Evolutionary conservation across 37 sponge, comb jelly and placozoan species (phyloP).

Genomic region (Hexactinellida sp.): DNA sequence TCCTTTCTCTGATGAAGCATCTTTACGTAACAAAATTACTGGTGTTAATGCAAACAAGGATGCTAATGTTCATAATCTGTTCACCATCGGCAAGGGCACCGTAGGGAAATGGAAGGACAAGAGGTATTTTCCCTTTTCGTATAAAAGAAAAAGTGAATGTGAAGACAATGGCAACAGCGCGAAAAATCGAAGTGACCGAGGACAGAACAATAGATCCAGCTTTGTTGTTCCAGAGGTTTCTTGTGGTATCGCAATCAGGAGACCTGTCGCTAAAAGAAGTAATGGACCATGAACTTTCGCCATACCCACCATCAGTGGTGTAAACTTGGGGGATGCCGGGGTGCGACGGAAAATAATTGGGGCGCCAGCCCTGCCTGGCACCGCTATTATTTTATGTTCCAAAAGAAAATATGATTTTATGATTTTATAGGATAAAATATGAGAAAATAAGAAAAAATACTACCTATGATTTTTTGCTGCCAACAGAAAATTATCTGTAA

Average conservation of each 20-base stretch:
- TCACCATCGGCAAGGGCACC: not conserved
- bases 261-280: constrained; percentile 18
- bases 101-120: not conserved
- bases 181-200: not conserved
- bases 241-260: constrained; percentile 17
- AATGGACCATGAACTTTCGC: constrained; percentile 2
- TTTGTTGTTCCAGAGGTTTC: constrained; percentile 29
- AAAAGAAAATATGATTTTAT: too few species aligned
- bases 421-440: too few species aligned
- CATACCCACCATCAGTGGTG: constrained; percentile 28
- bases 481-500: too few species aligned
- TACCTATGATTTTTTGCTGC: too few species aligned
- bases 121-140: not conserved
- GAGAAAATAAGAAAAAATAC: too few species aligned
- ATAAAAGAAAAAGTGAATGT: constrained; percentile 7
- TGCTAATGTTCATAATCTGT: not conserved
- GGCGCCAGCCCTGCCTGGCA: too few species aligned
- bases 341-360: too few species aligned
- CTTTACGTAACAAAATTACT: too few species aligned
- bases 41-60: too few species aligned
- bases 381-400: too few species aligned
- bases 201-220: constrained; percentile 22
- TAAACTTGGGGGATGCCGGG: too few species aligned
- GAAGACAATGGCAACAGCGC: not conserved
- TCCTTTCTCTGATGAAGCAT: too few species aligned